Percentiles rank a stretch among this genome's conserved stretches.
These are phyloP conservation scores for Ceratina japonica DNA, from an alignment of 1,140 invertebrate species.

Conservation along the genomic window DNA sequence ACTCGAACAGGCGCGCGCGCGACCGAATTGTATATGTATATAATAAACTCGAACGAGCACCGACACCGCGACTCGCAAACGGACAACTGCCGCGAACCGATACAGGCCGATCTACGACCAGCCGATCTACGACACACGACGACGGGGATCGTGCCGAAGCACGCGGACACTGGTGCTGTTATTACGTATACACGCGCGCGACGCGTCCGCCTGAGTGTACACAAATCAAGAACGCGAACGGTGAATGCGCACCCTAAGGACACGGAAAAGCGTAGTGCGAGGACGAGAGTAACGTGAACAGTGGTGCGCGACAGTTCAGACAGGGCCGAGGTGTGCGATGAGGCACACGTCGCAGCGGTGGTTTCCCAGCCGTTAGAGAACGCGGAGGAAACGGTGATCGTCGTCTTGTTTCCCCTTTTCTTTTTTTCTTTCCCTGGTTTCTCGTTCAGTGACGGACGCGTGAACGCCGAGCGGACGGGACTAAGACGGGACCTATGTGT, in stretches of 20 bases:
- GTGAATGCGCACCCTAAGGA: slow-evolving; percentile 40
- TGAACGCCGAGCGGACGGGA: slow-evolving; percentile 12
- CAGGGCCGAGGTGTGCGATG: slow-evolving; percentile 22
- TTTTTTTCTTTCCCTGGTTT: not conserved
- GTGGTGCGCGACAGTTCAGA: slow-evolving; percentile 37
- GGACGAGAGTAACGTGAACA: slow-evolving; percentile 39
- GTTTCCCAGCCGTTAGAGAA: slow-evolving; percentile 2
- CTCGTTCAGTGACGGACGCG: slow-evolving; percentile 41
- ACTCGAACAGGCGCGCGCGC: slow-evolving; percentile 46
- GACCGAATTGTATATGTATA: slow-evolving; percentile 37
- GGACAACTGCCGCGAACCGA: slow-evolving; percentile 44
- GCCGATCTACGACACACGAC: slow-evolving; percentile 34
- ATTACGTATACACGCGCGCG: slow-evolving; percentile 45
- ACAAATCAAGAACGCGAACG: slow-evolving; percentile 25
- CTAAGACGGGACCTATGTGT: slow-evolving; percentile 9
- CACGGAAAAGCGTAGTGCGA: slow-evolving; percentile 52
- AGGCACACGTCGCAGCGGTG: not conserved
- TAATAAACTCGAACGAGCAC: slow-evolving; percentile 23
- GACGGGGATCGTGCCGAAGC: slow-evolving; percentile 21
- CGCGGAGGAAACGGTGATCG: slow-evolving; percentile 41
- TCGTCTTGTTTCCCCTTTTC: no score
- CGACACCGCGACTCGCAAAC: slow-evolving; percentile 28
- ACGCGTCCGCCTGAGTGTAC: slow-evolving; percentile 7
- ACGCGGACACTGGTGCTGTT: slow-evolving; percentile 44
- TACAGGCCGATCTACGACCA: slow-evolving; percentile 17